Evolutionary conservation across 2,797 vertebrate species (phyloP), one percentile per base, ranked within the genome.

Genomic region (Brachyalestes nurse): DNA sequence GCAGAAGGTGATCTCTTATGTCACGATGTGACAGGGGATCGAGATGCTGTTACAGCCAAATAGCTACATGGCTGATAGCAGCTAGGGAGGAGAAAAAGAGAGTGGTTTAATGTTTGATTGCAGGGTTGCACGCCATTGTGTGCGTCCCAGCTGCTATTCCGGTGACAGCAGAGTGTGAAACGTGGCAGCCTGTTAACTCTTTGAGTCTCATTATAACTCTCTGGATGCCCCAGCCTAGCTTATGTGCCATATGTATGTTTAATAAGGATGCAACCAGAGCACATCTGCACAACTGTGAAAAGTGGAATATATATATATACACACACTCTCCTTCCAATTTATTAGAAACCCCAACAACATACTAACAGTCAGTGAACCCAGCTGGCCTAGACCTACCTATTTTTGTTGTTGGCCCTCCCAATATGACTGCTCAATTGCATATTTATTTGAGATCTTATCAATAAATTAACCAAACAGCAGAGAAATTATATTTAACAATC

Each of bases 1-100:
- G 0, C 85, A 89, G 92, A 92, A 96, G 95, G 94, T 95, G 95
- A 94, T 92, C 93, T 93, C 93, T 87, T 91, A 93, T 96, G 95
- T 97, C 95, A 96, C 84, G 86, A 88, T 88, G 90, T 94, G 93
- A 93, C 92, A 94, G 93, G 93, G 91, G 91, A 93, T 91, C 90
- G 69, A 95, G 93, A 93, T 87, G 74, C 85, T 85, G 91, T 88
- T 91, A 91, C 91, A 92, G 78, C 90, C 90, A 90, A 92, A 93
- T 87, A 92, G 90, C 92, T 93, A 93, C 93, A 94, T 91, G 92
- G 89, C 92, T 89, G 91, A 90, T 90, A 92, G 93, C 93, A 92
- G 92, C 90, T 90, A 91, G 89, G 90, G 92, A 89, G 92, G 89
- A 87, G 91, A 38, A 73, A 62, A 57, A 53, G 16, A 49, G 70